phyloP scores from a whole-genome alignment of 2,113 vertebrate genomes.

The Candoia aspera region DNA sequence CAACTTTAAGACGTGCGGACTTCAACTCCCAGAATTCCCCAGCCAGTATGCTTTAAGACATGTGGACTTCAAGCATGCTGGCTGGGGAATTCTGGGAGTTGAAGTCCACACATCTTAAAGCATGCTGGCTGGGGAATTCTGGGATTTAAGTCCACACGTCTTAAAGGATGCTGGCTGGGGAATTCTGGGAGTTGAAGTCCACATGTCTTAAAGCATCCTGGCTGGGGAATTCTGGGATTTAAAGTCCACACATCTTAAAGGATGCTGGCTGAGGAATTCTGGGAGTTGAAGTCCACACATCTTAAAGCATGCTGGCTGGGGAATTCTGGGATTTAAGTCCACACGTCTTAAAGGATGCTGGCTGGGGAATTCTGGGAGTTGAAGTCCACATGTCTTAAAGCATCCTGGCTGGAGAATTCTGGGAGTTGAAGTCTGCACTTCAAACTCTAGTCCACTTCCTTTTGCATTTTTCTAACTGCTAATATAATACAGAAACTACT shows the following conservation, averaged over 20 bases:
- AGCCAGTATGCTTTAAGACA: not conserved
- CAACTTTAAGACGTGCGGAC: not conserved
- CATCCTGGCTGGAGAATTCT: not conserved
- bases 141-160: no score
- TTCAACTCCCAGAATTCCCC: not conserved
- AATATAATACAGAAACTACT: not conserved
- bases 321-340: not conserved
- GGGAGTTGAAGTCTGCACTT: not conserved
- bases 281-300: not conserved
- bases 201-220: no score
- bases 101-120: not conserved
- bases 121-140: not conserved
- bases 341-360: not conserved
- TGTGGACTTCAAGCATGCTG: not conserved
- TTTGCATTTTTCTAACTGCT: not conserved
- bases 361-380: not conserved
- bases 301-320: not conserved
- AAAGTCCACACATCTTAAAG: not conserved
- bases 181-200: not conserved
- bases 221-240: not conserved
- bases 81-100: not conserved
- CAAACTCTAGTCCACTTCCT: not conserved
- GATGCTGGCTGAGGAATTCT: not conserved
- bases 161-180: no score
- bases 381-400: not conserved